Evolutionary conservation across 2,797 vertebrate species (phyloP).

Genomic region (Hyperoplus immaculatus): DNA sequence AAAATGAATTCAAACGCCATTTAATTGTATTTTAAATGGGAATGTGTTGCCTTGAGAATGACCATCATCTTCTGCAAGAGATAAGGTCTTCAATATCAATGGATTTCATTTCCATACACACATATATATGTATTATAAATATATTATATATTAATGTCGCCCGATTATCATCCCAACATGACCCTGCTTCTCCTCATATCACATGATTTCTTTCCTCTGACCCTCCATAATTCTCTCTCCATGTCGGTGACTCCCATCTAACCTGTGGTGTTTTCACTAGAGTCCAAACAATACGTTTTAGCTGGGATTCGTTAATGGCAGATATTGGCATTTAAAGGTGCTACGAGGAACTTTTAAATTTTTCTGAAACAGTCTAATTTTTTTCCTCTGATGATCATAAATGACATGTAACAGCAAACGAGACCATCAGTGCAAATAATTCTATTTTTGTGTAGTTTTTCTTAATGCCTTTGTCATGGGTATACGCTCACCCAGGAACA

Average conservation of each 20-base stretch:
- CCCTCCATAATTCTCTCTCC: not conserved
- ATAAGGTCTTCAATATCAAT: not conserved
- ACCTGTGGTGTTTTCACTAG: conserved; percentile 21
- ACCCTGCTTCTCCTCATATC: not conserved
- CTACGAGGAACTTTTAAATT: too few relatives aligned
- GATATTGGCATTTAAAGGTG: not conserved
- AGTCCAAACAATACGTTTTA: conserved; percentile 19
- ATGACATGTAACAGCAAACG: too few relatives aligned
- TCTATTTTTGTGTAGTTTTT: too few relatives aligned
- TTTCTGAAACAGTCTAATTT: too few relatives aligned
- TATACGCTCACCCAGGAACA: too few relatives aligned
- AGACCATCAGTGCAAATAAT: too few relatives aligned
- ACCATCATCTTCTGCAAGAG: not conserved
- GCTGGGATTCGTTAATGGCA: not conserved
- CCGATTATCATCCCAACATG: not conserved
- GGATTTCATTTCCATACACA: not conserved
- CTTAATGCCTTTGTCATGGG: too few relatives aligned
- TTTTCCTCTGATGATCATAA: too few relatives aligned
- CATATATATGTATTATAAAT: not conserved
- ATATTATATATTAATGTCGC: not conserved
- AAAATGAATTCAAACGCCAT: not conserved
- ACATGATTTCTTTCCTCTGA: not conserved
- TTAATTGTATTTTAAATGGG: not conserved
- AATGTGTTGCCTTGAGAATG: not conserved
- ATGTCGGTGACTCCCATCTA: not conserved